A percentile compares a stretch with the other conserved stretches of the same genome.
Evolutionary conservation across 2,888 invertebrate genomes (phyloP).

Genomic region (Amphimallon solstitiale): DNA sequence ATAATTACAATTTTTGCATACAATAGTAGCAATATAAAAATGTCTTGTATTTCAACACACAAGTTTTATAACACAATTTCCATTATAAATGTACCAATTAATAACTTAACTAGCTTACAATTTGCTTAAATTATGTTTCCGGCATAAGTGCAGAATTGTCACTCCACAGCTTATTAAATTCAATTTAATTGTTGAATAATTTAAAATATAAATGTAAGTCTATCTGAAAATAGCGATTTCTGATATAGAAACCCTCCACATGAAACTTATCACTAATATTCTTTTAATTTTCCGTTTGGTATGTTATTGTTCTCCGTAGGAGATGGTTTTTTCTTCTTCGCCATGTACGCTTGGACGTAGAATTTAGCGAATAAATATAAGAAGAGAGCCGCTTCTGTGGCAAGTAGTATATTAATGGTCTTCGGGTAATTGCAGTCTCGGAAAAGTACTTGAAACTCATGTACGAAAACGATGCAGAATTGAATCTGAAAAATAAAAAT

Average conservation of each 20-base stretch:
- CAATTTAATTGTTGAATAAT: neutral
- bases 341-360: slow-evolving; percentile 74
- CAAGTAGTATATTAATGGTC: slow-evolving; percentile 71
- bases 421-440: slow-evolving; percentile 78
- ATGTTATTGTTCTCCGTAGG: slow-evolving; percentile 22
- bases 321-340: slow-evolving; percentile 1
- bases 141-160: no score
- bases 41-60: no score
- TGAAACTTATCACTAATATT: slow-evolving; percentile 3
- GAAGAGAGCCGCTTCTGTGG: slow-evolving; percentile 75
- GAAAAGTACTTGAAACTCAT: slow-evolving; percentile 73
- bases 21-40: no score
- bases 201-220: neutral
- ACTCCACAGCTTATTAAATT: no score
- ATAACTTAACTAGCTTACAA: no score
- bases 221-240: neutral
- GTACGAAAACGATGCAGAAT: slow-evolving; percentile 79
- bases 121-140: no score
- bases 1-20: no score
- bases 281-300: slow-evolving; percentile 34
- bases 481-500: slow-evolving; percentile 72
- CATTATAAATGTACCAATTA: no score
- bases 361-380: slow-evolving; percentile 83
- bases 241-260: neutral
- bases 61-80: no score